Percentiles rank a stretch among this genome's conserved stretches.
Evolutionary conservation across 2,113 vertebrate species (phyloP).

Genomic region (Psilopsiagon aurifrons): DNA sequence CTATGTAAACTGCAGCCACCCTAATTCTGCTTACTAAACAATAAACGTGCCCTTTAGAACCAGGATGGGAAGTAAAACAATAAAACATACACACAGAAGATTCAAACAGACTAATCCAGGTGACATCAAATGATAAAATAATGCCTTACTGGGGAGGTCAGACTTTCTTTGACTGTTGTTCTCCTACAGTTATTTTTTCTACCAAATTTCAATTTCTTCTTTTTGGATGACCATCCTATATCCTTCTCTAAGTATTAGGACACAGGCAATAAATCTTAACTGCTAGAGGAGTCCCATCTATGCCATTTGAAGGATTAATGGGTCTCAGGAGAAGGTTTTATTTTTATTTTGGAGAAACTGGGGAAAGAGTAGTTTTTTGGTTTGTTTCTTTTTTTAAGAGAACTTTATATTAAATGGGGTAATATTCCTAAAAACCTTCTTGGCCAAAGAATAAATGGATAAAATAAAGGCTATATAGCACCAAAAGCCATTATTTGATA

Average conservation of each 20-base stretch:
- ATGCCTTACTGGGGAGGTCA: slow-evolving; percentile 48
- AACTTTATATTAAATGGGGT: neutral
- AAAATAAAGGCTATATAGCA: neutral
- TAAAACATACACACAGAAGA: slow-evolving; percentile 45
- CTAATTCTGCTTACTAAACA: slow-evolving; percentile 78
- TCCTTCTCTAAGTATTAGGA: slow-evolving; percentile 16
- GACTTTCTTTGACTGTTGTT: slow-evolving; percentile 45
- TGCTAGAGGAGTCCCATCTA: neutral
- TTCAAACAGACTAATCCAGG: slow-evolving; percentile 53
- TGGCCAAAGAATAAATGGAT: neutral
- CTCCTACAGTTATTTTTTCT: slow-evolving; percentile 27
- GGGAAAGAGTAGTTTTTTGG: neutral
- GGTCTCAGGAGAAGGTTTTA: neutral
- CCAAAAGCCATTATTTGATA: neutral
- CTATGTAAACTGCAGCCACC: slow-evolving; percentile 73
- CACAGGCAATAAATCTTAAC: slow-evolving; percentile 56
- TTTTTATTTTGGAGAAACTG: neutral
- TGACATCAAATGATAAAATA: slow-evolving; percentile 72
- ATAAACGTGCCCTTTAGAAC: slow-evolving; percentile 60
- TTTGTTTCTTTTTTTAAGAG: neutral
- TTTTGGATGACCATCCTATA: slow-evolving; percentile 34
- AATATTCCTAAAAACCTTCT: neutral
- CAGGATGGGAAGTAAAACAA: slow-evolving; percentile 65
- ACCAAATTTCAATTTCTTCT: slow-evolving; percentile 53
- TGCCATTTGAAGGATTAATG: slow-evolving; percentile 16